Percentiles rank a stretch among this genome's conserved stretches.
phyloP scores from a whole-genome alignment of 2,888 invertebrate genomes.

The Sminthurinus aureus region DNA sequence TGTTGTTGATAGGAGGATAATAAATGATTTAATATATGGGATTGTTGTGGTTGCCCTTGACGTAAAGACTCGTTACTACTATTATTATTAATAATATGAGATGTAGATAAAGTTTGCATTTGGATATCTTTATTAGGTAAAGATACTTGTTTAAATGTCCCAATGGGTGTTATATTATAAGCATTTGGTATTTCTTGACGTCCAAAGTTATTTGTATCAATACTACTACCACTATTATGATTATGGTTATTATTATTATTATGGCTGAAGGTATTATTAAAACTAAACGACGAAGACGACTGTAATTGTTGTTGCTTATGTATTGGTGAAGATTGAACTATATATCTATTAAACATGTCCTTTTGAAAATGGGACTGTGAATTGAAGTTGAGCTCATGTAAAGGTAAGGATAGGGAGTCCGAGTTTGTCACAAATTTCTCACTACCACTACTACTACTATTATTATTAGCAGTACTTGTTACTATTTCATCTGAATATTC shows the following conservation, averaged over 20 bases:
- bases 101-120: no score
- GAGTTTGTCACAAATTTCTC: no score
- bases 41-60: background rate
- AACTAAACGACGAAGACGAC: background rate
- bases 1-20: no score
- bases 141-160: no score
- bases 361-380: slow-evolving; percentile 15
- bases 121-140: background rate
- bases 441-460: no score
- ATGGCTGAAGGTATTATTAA: no score
- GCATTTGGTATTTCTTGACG: background rate
- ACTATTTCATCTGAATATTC: background rate
- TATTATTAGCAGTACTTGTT: background rate
- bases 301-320: slow-evolving; percentile 2
- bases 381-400: slow-evolving; percentile 34
- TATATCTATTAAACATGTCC: background rate
- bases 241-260: no score
- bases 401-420: slow-evolving; percentile 15
- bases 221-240: background rate
- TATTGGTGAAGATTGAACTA: background rate
- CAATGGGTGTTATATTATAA: no score
- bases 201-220: background rate
- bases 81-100: no score
- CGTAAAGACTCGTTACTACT: no score
- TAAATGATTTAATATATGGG: no score